Evolutionary conservation across 2,797 vertebrate species (phyloP).

Genomic region (Notoglanidium macrostoma): DNA sequence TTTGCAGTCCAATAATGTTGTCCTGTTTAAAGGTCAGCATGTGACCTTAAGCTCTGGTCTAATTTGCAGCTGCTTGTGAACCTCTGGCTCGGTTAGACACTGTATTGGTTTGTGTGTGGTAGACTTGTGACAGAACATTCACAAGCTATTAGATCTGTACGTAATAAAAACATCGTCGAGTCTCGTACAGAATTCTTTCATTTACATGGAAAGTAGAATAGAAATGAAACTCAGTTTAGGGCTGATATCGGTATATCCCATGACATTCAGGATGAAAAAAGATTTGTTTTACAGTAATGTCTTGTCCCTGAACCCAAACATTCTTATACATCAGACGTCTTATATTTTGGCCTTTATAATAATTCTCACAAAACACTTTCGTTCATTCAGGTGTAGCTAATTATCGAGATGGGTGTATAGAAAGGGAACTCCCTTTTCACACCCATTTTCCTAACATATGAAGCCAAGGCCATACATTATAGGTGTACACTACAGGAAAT

Average conservation of each 20-base stretch:
- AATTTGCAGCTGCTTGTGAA: constrained; percentile 34
- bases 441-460: not conserved
- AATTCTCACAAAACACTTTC: not conserved
- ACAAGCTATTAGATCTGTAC: constrained; percentile 5
- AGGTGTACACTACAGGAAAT: not conserved
- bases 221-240: not conserved
- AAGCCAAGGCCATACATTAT: not conserved
- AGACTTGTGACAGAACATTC: constrained; percentile 4
- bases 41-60: constrained; percentile 50
- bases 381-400: not conserved
- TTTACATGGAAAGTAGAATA: not conserved
- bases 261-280: no score
- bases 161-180: not conserved
- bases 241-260: no score
- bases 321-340: not conserved
- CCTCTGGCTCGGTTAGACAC: constrained; percentile 37
- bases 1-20: constrained; percentile 49
- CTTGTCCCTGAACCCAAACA: not conserved
- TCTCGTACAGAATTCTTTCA: not conserved
- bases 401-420: not conserved
- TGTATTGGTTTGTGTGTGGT: constrained; percentile 16
- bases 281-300: not conserved
- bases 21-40: constrained; percentile 55
- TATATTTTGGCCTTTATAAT: not conserved
- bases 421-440: not conserved